Evolutionary conservation across 2,888 invertebrate genomes (phyloP).

Genomic region (Drosophila acutilabella): DNA sequence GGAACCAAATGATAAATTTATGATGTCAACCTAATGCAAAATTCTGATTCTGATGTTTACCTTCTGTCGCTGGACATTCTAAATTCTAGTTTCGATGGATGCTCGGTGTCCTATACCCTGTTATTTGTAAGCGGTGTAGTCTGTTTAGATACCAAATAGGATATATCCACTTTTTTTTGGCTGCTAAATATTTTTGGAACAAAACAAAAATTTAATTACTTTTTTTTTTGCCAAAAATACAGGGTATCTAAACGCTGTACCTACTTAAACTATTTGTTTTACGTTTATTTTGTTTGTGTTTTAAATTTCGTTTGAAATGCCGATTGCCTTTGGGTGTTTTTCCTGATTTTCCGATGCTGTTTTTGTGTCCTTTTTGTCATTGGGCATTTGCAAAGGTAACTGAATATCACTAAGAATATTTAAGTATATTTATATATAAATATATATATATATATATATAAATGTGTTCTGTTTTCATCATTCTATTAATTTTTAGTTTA

Average conservation of each 20-base stretch:
- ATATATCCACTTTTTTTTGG: no score
- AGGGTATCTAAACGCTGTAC: background rate
- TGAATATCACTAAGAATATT: constrained; percentile 8
- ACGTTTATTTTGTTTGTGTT: constrained; percentile 3
- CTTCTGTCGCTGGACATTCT: constrained; percentile 9
- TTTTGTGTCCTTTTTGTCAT: constrained; percentile 17
- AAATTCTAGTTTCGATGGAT: constrained; percentile 4
- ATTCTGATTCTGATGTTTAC: constrained; percentile 8
- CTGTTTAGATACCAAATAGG: no score
- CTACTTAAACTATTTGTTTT: background rate
- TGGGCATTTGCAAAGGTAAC: constrained; percentile 23
- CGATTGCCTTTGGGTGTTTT: constrained; percentile 24
- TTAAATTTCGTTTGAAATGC: constrained; percentile 14
- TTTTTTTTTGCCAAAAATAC: background rate
- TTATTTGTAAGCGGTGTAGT: background rate
- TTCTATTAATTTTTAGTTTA: background rate
- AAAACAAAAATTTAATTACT: no score
- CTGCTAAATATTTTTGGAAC: no score
- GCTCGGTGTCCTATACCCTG: background rate
- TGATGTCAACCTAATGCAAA: constrained; percentile 8
- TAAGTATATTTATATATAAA: background rate
- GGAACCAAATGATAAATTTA: constrained; percentile 46
- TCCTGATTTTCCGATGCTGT: constrained; percentile 10
- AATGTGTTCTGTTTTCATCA: constrained; percentile 1
- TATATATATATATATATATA: constrained; percentile 2